Conservation (phyloP, 2,797 vertebrate genomes). For the Iguana delicatissima region DNA sequence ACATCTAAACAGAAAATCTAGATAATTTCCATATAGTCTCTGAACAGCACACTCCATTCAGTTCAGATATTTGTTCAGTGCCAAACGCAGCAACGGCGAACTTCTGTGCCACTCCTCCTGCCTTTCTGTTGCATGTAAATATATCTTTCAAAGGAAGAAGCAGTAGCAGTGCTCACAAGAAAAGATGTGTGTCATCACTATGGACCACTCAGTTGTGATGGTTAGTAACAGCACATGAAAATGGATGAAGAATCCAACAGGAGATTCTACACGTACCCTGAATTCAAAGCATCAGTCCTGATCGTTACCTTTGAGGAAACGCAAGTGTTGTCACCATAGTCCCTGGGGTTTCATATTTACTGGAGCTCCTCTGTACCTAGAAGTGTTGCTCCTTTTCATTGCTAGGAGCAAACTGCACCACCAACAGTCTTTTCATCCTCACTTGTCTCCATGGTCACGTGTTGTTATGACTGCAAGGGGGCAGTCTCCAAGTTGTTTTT, state of each 20-base stretch:
- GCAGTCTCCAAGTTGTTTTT: background rate
- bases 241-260: background rate
- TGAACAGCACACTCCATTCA: background rate
- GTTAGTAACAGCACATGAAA: background rate
- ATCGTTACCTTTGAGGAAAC: background rate
- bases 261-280: background rate
- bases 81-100: background rate
- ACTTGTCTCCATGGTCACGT: background rate
- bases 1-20: background rate
- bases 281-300: background rate
- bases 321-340: background rate
- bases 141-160: background rate
- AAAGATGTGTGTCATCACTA: background rate
- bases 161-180: background rate
- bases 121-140: background rate
- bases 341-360: background rate
- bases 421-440: background rate
- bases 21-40: background rate
- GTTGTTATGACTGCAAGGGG: background rate
- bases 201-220: background rate
- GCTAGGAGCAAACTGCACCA: background rate
- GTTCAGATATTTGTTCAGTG: background rate
- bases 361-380: background rate
- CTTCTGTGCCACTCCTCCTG: background rate
- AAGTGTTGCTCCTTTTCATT: background rate